phyloP scores from a whole-genome alignment of 2,113 vertebrate genomes.

The Sebastes schlegelii region DNA sequence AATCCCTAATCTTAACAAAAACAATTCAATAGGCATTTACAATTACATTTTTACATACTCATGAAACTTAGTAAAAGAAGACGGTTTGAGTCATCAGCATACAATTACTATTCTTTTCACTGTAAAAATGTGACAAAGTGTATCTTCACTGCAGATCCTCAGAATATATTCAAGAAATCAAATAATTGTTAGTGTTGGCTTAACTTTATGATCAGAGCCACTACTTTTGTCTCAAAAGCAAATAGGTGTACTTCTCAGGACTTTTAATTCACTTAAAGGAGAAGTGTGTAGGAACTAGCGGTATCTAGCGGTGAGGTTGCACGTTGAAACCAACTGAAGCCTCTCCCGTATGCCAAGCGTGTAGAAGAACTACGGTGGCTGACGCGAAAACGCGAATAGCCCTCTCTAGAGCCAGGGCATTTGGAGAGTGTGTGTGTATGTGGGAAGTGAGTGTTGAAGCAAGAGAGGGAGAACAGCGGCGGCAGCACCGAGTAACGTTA shows the following conservation, averaged over 20 bases:
- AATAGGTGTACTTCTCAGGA: not conserved
- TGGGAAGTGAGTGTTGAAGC: too few species aligned
- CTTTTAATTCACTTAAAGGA: not conserved
- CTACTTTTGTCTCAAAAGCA: not conserved
- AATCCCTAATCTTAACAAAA: not conserved
- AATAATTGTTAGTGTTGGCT: not conserved
- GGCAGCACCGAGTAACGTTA: too few species aligned
- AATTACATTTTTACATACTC: not conserved
- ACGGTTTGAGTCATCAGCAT: not conserved
- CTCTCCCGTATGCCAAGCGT: too few species aligned
- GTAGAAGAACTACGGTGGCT: too few species aligned
- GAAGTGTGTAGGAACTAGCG: too few species aligned
- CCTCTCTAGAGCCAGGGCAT: too few species aligned
- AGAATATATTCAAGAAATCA: not conserved
- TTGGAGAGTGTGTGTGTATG: too few species aligned
- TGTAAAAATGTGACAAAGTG: not conserved
- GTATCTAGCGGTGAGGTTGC: too few species aligned
- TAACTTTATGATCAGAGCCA: not conserved
- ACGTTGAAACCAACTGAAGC: too few species aligned
- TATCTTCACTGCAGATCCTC: not conserved
- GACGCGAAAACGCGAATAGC: too few species aligned
- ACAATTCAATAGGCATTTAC: not conserved
- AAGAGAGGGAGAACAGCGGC: too few species aligned
- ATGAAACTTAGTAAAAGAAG: not conserved
- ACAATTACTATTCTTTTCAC: not conserved